These are phyloP conservation scores for Watsonalla binaria DNA, from an alignment of 2,888 invertebrate genomes.

Conservation along the genomic window DNA sequence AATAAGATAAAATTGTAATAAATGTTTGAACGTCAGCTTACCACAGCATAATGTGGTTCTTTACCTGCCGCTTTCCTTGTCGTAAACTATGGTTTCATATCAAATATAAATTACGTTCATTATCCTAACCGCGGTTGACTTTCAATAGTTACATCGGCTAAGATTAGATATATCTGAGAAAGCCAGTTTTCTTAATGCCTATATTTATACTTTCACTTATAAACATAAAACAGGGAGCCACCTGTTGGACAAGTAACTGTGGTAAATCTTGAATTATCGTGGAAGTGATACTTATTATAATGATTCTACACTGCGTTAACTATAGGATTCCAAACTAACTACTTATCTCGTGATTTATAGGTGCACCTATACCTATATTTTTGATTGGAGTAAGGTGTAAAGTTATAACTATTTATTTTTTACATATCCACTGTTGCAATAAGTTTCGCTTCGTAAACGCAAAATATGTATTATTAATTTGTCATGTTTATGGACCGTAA, in stretches of 20 bases:
- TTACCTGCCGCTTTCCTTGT: background rate
- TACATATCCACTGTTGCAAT: background rate
- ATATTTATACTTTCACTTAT: constrained; percentile 6
- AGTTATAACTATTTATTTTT: too few species aligned
- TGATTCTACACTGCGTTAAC: too few species aligned
- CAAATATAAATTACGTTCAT: constrained; percentile 19
- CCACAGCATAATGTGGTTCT: too few species aligned
- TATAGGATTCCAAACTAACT: too few species aligned
- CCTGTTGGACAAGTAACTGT: background rate
- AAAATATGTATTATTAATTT: background rate
- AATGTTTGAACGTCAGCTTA: too few species aligned
- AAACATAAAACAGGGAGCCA: background rate
- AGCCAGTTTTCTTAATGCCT: background rate
- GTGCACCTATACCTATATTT: too few species aligned
- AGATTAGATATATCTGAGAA: constrained; percentile 16
- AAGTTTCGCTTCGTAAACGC: background rate
- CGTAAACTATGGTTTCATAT: constrained; percentile 7
- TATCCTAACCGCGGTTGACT: constrained; percentile 29
- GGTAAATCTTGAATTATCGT: too few species aligned
- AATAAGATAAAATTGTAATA: too few species aligned
- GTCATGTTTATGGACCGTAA: background rate
- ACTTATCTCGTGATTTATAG: too few species aligned
- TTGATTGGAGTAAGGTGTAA: too few species aligned
- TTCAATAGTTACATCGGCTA: constrained; percentile 28
- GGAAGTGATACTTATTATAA: too few species aligned